These are phyloP conservation scores for Brachyalestes nurse DNA, from an alignment of 2,797 vertebrate genomes.

Conservation along the genomic window DNA sequence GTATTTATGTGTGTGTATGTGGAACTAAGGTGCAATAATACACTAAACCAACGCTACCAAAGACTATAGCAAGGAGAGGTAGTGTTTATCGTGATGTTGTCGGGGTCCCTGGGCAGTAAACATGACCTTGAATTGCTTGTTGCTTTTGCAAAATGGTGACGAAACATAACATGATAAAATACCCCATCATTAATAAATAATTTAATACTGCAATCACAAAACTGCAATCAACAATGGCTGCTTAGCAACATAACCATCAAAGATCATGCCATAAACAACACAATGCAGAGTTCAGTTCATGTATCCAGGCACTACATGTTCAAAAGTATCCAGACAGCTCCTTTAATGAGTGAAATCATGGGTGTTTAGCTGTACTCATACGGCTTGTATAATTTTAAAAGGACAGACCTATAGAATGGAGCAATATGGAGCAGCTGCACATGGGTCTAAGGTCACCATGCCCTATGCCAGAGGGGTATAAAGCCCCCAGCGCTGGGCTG, in stretches of 20 bases:
- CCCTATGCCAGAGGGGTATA: neutral
- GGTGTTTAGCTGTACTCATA: neutral
- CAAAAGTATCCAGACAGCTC: neutral
- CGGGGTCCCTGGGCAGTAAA: too few relatives aligned
- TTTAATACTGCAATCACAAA: too few relatives aligned
- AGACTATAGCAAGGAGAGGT: neutral
- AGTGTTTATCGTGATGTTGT: too few relatives aligned
- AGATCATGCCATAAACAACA: too few relatives aligned
- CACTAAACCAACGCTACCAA: conserved; percentile 6
- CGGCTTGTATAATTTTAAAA: neutral
- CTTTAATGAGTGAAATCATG: neutral
- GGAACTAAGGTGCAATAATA: neutral
- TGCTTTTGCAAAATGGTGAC: too few relatives aligned
- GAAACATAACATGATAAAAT: too few relatives aligned
- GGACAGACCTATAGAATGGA: neutral
- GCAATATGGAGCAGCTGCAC: neutral
- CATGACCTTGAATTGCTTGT: too few relatives aligned
- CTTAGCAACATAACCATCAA: too few relatives aligned
- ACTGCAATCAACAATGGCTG: too few relatives aligned
- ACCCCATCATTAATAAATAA: too few relatives aligned
- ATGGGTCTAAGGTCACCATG: neutral
- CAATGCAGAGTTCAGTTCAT: too few relatives aligned
- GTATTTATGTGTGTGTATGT: neutral
- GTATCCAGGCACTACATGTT: neutral
- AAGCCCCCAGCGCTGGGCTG: neutral